Base-by-base conservation (phyloP, 2,113 vertebrate genomes). In the Puma concolor region DNA sequence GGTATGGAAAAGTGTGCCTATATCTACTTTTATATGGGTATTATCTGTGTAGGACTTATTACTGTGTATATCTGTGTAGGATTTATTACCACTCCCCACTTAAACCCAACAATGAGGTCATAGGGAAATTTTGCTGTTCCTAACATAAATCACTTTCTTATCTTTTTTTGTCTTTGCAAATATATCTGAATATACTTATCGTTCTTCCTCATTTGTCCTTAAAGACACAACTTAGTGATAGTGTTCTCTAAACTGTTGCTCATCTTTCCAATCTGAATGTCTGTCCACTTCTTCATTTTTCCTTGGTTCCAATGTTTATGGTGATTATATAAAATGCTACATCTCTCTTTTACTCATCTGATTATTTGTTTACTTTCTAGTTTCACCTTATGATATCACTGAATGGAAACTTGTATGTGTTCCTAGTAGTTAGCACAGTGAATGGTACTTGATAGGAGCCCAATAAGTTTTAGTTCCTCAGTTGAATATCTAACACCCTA, bases 1-100 rank as follows among this genome's bases (percentile, higher is more conserved):
- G 0, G 2, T 57, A 6, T 33, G 29, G 7, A 15, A 9, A 9
- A 44, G 0, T 36, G 9, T n/a, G 14, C 2, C n/a, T 36, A 3
- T 79, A 3, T 1, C 21, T 52, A 41, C 11, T 4, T 91, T 67
- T 12, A 66, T 33, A 27, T 13, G 38, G 29, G 48, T 23, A 6
- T 6, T 38, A 16, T 29, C 41, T 41, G 9, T 81, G 16, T 31
- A 60, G 33, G 36, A 33, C 44, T 9, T 9, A 44, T 44, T 44
- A 44, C 44, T 44, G 44, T 44, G 44, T 44, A 44, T 44, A 44
- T 44, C 44, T 44, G 44, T 44, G 44, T 44, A 44, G 44, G 3
- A 54, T 17, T 71, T 79, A 41, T 63, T 36, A 41, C 93, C 29
- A 31, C 4, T 29, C 27, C 10, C 27, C 4, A 41, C n/a, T 85